These are phyloP conservation scores for Ophiothrix spiculata DNA, from an alignment of 35 echinoderm and acorn worm species.

Conservation along the genomic window DNA sequence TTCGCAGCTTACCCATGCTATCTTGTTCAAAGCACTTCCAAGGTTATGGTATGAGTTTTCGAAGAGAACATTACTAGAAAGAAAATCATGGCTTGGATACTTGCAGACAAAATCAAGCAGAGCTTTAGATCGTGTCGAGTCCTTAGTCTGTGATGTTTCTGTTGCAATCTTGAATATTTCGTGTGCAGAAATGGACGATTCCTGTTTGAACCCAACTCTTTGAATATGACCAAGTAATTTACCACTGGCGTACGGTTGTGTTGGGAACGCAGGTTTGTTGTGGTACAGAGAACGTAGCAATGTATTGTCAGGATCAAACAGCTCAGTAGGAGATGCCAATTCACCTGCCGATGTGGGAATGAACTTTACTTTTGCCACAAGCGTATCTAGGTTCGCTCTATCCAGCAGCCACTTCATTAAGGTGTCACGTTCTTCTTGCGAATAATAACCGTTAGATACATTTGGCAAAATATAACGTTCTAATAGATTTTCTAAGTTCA, in stretches of 20 bases:
- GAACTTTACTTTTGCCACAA: neutral
- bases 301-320: neutral
- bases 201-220: neutral
- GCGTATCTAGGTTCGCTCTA: neutral
- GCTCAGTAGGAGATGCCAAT: neutral
- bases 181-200: neutral
- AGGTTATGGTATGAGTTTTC: neutral
- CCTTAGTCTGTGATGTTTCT: neutral
- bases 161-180: neutral
- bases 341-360: neutral
- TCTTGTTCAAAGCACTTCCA: neutral
- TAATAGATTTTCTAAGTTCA: neutral
- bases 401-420: slow-evolving; percentile 9
- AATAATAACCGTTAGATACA: neutral
- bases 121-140: neutral
- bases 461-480: neutral
- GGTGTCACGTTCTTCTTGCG: neutral
- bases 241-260: neutral
- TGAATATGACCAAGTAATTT: neutral
- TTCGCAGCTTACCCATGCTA: slow-evolving; percentile 7
- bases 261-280: neutral
- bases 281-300: neutral
- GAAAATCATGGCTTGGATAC: neutral
- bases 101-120: neutral
- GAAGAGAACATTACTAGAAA: neutral